These are phyloP conservation scores for Ginglymostoma cirratum DNA, from an alignment of 2,113 vertebrate genomes.

Conservation along the genomic window DNA sequence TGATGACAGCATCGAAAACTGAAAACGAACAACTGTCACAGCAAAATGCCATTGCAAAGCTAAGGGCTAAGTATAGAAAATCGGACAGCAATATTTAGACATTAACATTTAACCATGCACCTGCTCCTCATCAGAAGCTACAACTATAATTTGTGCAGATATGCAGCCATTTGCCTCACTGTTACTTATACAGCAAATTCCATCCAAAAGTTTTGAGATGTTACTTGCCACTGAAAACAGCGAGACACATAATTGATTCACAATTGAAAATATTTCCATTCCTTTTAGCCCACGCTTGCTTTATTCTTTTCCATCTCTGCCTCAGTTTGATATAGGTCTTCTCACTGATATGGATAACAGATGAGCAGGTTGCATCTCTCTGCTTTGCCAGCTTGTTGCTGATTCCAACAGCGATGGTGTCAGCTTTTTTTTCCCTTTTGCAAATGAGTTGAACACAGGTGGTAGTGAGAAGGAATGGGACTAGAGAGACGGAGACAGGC, in stretches of 20 bases:
- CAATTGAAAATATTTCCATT: background rate
- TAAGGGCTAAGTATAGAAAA: no score
- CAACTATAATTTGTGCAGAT: no score
- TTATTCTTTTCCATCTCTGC: background rate
- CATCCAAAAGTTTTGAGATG: background rate
- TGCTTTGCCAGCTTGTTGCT: background rate
- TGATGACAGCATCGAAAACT: background rate
- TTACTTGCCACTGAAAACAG: background rate
- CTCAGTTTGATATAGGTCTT: background rate
- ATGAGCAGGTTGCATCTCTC: background rate
- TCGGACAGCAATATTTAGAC: background rate
- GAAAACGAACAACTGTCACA: background rate
- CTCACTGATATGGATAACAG: background rate
- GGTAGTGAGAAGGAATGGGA: background rate
- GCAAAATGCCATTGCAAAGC: background rate
- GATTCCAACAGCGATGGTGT: background rate
- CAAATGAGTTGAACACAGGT: constrained; percentile 1
- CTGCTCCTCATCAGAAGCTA: background rate
- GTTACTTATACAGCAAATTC: background rate
- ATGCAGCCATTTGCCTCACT: background rate
- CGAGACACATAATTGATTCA: background rate
- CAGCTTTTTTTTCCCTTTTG: background rate
- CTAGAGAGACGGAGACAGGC: background rate
- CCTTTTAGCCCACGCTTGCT: background rate
- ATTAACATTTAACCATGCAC: background rate